Evolutionary conservation across 2,888 invertebrate species (phyloP).

Genomic region (Latrodectus hesperus): DNA sequence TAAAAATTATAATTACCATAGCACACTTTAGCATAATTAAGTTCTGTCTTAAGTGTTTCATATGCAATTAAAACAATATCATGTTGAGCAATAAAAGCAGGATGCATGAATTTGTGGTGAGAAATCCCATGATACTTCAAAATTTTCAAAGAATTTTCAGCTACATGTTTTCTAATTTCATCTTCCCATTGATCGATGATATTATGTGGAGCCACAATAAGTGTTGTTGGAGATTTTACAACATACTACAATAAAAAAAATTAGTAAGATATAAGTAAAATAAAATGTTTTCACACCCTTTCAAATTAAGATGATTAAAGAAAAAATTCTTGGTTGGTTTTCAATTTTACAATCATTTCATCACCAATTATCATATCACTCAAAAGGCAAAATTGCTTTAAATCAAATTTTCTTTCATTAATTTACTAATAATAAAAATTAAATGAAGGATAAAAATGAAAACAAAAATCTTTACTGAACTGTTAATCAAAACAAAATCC

Average conservation of each 20-base stretch:
- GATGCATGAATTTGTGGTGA: constrained; percentile 78
- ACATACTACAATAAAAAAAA: constrained; percentile 74
- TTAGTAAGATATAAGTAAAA: background rate
- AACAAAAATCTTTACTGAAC: too few relatives aligned
- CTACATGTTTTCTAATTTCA: constrained; percentile 82
- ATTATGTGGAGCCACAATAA: constrained; percentile 83
- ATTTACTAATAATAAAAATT: too few relatives aligned
- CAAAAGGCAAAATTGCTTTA: too few relatives aligned
- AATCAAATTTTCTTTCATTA: too few relatives aligned
- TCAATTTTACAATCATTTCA: too few relatives aligned
- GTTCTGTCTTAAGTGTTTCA: constrained; percentile 80
- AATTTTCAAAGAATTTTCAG: constrained; percentile 75
- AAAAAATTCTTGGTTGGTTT: too few relatives aligned
- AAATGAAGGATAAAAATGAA: too few relatives aligned
- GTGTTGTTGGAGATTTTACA: constrained; percentile 80
- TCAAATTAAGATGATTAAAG: too few relatives aligned
- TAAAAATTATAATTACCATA: constrained; percentile 69
- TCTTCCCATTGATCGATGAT: constrained; percentile 84
- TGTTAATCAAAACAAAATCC: too few relatives aligned
- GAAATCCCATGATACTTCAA: constrained; percentile 77
- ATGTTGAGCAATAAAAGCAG: constrained; percentile 79
- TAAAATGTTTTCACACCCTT: too few relatives aligned
- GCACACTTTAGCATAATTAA: constrained; percentile 79
- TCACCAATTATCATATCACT: too few relatives aligned
- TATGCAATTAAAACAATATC: constrained; percentile 86